Conservation (phyloP, 2,797 vertebrate species). For the Takifugu rubripes region DNA sequence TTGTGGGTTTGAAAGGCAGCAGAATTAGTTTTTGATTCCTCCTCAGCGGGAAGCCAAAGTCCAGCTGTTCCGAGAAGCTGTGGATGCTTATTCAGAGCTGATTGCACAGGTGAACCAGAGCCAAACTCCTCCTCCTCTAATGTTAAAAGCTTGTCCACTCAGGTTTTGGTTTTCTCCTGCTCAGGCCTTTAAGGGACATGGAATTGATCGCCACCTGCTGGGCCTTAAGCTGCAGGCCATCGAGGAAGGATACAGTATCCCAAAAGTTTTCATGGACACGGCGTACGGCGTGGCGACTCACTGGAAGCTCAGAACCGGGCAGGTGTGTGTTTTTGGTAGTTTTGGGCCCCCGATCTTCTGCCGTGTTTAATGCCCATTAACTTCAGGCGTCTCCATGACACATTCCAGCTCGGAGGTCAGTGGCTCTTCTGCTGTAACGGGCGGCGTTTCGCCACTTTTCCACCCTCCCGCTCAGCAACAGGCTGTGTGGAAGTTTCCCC, state of each 20-base stretch:
- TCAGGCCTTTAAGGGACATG: conserved; percentile 75
- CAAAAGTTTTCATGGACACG: conserved; percentile 83
- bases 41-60: conserved; percentile 74
- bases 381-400: no score
- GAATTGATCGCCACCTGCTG: conserved; percentile 78
- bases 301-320: conserved; percentile 83
- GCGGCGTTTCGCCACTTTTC: no score
- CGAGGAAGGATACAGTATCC: conserved; percentile 77
- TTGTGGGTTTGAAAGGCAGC: neutral
- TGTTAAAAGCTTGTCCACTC: neutral
- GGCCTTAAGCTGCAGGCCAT: conserved; percentile 84
- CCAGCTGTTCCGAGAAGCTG: conserved; percentile 72
- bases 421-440: no score
- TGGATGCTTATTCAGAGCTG: conserved; percentile 69
- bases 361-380: no score
- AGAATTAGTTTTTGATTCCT: neutral
- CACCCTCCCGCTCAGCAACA: no score
- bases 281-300: conserved; percentile 82
- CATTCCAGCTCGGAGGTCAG: no score
- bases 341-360: no score
- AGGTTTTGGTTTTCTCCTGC: neutral
- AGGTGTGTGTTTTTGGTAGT: conserved; percentile 63
- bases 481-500: no score
- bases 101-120: conserved; percentile 68
- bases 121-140: neutral